A percentile compares a stretch with the other conserved stretches of the same genome.
These are phyloP conservation scores for Acrobasis repandana DNA, from an alignment of 2,888 invertebrate species.

Conservation along the genomic window DNA sequence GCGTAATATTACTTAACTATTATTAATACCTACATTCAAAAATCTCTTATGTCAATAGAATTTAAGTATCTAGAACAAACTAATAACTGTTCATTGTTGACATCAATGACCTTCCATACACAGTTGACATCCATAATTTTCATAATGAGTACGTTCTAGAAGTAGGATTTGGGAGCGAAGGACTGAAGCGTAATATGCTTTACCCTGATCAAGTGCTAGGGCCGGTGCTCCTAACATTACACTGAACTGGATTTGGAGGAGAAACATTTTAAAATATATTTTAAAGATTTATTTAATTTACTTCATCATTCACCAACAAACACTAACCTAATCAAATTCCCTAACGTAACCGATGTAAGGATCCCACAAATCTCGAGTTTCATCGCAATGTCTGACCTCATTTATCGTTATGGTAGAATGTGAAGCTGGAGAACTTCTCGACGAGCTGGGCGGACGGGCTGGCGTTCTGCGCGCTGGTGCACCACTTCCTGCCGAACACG, in stretches of 20 bases:
- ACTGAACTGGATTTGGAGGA: too few relatives aligned
- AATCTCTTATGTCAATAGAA: too few relatives aligned
- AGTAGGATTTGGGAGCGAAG: too few relatives aligned
- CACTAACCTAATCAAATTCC: neutral
- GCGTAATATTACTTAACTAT: neutral
- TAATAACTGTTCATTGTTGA: too few relatives aligned
- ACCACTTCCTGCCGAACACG: conserved; percentile 98
- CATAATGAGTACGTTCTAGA: too few relatives aligned
- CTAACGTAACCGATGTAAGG: neutral
- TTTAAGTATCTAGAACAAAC: too few relatives aligned
- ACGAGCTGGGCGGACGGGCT: conserved; percentile 99
- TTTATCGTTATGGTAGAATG: conserved; percentile 85
- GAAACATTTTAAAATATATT: too few relatives aligned
- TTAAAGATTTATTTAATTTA: neutral
- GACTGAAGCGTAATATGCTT: too few relatives aligned
- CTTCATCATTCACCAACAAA: neutral
- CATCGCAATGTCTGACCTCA: neutral
- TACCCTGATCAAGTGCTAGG: too few relatives aligned
- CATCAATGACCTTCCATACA: too few relatives aligned
- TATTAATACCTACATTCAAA: neutral
- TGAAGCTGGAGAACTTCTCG: conserved; percentile 99
- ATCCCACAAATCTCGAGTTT: conserved; percentile 1
- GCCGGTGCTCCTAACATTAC: too few relatives aligned
- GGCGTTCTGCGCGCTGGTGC: conserved; percentile 99
- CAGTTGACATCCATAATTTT: too few relatives aligned